phyloP scores from a whole-genome alignment of 2,797 vertebrate genomes.

The Tadarida brasiliensis region DNA sequence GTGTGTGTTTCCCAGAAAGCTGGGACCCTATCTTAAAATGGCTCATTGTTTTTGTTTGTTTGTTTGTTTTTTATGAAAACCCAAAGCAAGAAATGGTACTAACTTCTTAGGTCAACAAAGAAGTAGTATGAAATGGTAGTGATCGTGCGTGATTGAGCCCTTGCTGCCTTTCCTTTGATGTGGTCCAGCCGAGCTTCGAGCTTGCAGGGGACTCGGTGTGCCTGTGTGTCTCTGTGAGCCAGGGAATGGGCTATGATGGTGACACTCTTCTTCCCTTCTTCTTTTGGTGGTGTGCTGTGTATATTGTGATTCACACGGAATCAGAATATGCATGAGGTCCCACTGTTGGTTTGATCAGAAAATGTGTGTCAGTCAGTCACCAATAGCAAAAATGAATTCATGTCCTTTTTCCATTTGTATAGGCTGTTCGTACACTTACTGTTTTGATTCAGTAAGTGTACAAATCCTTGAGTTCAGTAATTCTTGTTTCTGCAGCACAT shows the following conservation, averaged over 20 bases:
- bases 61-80: background rate
- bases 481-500: background rate
- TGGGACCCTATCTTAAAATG: background rate
- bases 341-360: background rate
- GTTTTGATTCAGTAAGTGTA: no score
- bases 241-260: background rate
- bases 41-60: background rate
- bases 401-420: background rate
- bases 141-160: background rate
- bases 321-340: background rate
- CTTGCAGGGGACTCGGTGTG: background rate
- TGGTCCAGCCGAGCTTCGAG: background rate
- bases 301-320: background rate
- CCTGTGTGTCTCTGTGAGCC: background rate
- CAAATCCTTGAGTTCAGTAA: background rate
- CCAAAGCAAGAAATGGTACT: background rate
- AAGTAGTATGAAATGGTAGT: background rate
- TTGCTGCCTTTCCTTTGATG: background rate
- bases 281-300: background rate
- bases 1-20: background rate
- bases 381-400: background rate
- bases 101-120: background rate
- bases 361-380: background rate
- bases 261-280: accelerated
- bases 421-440: background rate